A percentile compares a stretch with the other conserved stretches of the same genome.
These are phyloP conservation scores for Chionis minor DNA, from an alignment of 2,113 vertebrate species.

Conservation along the genomic window DNA sequence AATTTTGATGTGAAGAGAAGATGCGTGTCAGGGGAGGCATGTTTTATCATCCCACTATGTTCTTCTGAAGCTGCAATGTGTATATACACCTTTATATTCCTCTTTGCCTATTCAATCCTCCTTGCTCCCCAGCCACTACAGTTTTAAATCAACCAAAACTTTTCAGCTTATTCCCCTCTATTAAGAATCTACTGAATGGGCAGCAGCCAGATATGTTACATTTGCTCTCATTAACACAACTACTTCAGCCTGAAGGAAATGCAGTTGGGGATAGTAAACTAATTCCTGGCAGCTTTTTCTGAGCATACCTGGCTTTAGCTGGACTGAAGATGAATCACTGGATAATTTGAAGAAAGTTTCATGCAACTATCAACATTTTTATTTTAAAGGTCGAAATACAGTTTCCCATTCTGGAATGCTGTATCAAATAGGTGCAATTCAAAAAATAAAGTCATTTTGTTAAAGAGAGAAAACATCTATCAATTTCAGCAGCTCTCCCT, in stretches of 20 bases:
- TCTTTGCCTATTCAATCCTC: neutral
- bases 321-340: neutral
- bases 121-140: neutral
- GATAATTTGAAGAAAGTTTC: neutral
- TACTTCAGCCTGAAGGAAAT: neutral
- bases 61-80: neutral
- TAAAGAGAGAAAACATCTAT: neutral
- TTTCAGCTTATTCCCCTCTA: neutral
- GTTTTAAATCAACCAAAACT: neutral
- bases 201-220: neutral
- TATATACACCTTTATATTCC: neutral
- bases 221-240: neutral
- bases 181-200: neutral
- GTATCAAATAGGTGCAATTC: neutral
- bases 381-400: neutral
- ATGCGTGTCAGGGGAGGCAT: neutral
- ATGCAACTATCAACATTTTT: neutral
- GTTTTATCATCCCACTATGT: neutral
- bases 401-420: neutral
- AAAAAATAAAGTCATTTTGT: neutral
- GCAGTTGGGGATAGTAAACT: neutral
- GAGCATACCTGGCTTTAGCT: neutral
- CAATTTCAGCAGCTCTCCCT: neutral
- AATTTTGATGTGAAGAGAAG: neutral
- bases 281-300: neutral